Evolutionary conservation across 2,888 invertebrate species (phyloP), one percentile per base, ranked within the genome.

Genomic region (Ceratothoa steindachneri): DNA sequence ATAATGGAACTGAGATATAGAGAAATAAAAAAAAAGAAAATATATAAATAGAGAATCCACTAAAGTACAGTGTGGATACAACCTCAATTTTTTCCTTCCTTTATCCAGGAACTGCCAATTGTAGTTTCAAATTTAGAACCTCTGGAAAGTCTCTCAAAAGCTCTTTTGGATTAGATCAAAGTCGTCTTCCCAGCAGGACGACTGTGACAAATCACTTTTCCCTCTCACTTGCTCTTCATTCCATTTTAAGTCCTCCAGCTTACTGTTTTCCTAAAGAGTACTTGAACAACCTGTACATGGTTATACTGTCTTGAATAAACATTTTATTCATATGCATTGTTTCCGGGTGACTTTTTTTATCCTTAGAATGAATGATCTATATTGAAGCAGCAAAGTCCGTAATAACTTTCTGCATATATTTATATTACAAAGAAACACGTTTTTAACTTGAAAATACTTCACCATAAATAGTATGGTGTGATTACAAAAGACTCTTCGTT

Each of bases 291-390:
- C 60, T 60, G 22, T 60, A 60, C 27, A 60, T 60, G 60, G 60
- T 60, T 60, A 60, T 60, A 60, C 12, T 60, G 60, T 60, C 60
- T 60, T 60, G 60, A 60, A 60, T 60, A 60, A 60, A 60, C 60
- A 60, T 60, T 60, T 60, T 60, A 60, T 60, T 60, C 60, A 60
- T 60, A 60, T 24, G 27, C 19, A 24, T 60, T 60, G 60, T 60
- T 60, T 60, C 22, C 24, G 24, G 2, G 12, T 3, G 22, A 3
- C 2, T 60, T 60, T 60, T 24, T 55, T 5, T 55, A 55, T 19
- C 24, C 55, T 41, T n/a, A n/a, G n/a, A n/a, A n/a, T n/a, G n/a
- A n/a, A n/a, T n/a, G n/a, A n/a, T n/a, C n/a, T n/a, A n/a, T n/a
- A n/a, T n/a, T n/a, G n/a, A n/a, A n/a, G n/a, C n/a, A n/a, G n/a